These are phyloP conservation scores for Antennarius maculatus DNA, from an alignment of 2,797 vertebrate species.

Conservation along the genomic window DNA sequence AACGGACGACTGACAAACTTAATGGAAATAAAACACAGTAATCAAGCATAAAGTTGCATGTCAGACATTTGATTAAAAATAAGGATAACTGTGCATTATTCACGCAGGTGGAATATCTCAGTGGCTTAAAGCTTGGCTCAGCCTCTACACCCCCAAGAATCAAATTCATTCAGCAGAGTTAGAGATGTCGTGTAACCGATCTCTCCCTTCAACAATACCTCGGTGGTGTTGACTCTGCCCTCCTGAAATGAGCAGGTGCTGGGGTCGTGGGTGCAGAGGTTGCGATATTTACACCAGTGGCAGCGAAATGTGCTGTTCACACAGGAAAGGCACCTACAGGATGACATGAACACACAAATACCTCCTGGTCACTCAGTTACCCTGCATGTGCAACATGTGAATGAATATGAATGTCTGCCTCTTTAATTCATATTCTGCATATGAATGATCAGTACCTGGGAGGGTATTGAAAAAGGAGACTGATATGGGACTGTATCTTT, in stretches of 20 bases:
- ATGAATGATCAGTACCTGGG: conserved; percentile 13
- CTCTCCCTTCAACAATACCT: conserved; percentile 74
- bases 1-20: too few species aligned
- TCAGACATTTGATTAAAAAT: too few species aligned
- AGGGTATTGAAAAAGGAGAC: conserved; percentile 21
- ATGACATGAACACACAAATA: conserved; percentile 3
- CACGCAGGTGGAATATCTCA: too few species aligned
- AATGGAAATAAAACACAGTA: too few species aligned
- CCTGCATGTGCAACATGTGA: conserved; percentile 1
- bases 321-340: conserved; percentile 92
- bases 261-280: conserved; percentile 95
- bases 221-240: conserved; percentile 91
- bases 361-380: background rate
- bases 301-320: conserved; percentile 95
- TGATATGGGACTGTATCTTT: conserved; percentile 33
- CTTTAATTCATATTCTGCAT: conserved; percentile 10
- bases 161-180: too few species aligned
- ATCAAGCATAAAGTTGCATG: too few species aligned
- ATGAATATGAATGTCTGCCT: background rate
- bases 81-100: too few species aligned
- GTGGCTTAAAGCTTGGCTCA: too few species aligned
- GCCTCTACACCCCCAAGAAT: too few species aligned
- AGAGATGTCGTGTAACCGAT: too few species aligned
- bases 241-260: conserved; percentile 96
- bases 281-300: conserved; percentile 98